These are phyloP conservation scores for Megaptera novaeangliae DNA, from an alignment of 2,113 vertebrate species.

Conservation along the genomic window DNA sequence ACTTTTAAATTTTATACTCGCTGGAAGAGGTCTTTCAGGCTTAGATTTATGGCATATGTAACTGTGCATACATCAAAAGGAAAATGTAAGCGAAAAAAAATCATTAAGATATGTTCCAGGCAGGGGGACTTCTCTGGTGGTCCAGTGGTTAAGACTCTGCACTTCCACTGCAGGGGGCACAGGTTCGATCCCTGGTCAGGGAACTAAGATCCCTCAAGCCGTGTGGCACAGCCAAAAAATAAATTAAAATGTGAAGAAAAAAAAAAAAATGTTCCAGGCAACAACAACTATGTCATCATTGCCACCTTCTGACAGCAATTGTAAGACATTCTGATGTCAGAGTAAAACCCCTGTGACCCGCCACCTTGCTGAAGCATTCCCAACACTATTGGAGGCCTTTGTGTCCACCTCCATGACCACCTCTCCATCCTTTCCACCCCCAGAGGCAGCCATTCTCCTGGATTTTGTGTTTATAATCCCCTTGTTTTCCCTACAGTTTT, in stretches of 20 bases:
- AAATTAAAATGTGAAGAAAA: background rate
- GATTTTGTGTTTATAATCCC: background rate
- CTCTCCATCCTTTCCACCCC: background rate
- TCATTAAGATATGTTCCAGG: background rate
- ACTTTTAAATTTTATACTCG: background rate
- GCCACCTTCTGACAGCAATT: background rate
- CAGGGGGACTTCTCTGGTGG: background rate
- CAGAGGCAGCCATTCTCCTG: background rate
- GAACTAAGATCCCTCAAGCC: background rate
- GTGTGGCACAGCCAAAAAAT: background rate
- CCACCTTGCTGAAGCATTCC: background rate
- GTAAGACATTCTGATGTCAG: background rate
- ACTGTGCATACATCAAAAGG: background rate
- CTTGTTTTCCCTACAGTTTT: background rate
- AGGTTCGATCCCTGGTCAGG: background rate
- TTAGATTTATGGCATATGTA: background rate
- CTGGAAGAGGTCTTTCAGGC: background rate
- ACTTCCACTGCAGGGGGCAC: background rate
- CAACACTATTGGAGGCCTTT: fast-evolving
- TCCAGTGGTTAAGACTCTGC: background rate
- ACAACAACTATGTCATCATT: background rate
- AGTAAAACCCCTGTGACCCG: too few relatives aligned
- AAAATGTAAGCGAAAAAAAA: background rate
- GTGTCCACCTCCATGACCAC: background rate
- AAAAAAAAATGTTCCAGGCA: background rate